phyloP scores from a whole-genome alignment of 2,797 vertebrate species.

The Alectoris magna region DNA sequence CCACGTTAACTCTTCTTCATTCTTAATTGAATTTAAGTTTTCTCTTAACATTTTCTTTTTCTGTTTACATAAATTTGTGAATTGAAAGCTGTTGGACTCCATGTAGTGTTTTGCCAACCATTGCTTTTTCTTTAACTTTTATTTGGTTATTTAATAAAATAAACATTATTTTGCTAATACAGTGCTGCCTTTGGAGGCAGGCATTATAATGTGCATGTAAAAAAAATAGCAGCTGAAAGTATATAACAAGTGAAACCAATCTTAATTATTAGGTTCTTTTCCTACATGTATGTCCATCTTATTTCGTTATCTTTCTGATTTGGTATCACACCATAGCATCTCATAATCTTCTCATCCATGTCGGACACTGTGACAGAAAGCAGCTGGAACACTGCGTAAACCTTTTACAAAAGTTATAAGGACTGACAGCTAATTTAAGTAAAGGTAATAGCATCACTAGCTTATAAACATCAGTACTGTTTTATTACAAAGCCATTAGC shows the following conservation, averaged over 20 bases:
- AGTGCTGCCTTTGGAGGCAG: constrained; percentile 4
- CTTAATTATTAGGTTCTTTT: constrained; percentile 5
- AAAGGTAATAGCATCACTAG: neutral
- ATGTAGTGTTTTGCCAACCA: constrained; percentile 18
- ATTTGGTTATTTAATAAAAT: neutral
- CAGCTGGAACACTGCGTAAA: constrained; percentile 16
- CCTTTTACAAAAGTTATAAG: neutral
- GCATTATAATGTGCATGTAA: neutral
- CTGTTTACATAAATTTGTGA: neutral
- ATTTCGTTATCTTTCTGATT: constrained; percentile 6
- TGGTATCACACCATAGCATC: neutral
- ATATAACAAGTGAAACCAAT: neutral
- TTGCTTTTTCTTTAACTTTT: neutral
- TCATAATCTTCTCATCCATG: neutral
- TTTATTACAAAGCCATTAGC: constrained; percentile 4
- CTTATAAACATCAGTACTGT: neutral
- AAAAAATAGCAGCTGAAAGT: neutral
- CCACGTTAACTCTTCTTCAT: constrained; percentile 6
- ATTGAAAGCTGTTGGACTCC: constrained; percentile 27
- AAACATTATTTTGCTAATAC: neutral
- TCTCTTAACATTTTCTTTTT: constrained; percentile 4
- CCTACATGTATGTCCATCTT: neutral
- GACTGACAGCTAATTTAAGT: neutral
- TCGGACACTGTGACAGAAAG: neutral
- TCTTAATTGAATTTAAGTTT: neutral